These are phyloP conservation scores for Drosophila anomalata DNA, from an alignment of 2,888 invertebrate species.

Conservation along the genomic window DNA sequence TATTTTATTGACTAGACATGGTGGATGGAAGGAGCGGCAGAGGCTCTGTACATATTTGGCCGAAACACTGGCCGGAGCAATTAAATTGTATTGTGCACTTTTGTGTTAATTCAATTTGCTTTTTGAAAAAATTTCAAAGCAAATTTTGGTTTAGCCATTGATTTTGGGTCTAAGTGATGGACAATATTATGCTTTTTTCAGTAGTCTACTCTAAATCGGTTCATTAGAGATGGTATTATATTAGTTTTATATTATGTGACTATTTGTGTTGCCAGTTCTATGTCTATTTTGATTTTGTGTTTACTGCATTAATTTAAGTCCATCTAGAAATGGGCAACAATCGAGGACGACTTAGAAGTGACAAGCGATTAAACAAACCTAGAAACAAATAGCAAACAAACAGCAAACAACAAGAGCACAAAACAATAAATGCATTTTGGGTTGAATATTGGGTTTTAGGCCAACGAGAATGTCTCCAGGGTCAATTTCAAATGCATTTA, in stretches of 20 bases:
- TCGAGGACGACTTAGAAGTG: conserved; percentile 30
- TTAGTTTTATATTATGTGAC: no score
- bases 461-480: conserved; percentile 68
- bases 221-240: background rate
- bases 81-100: conserved; percentile 47
- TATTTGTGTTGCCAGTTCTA: no score
- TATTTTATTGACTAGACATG: conserved; percentile 70
- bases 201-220: background rate
- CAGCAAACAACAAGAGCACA: conserved; percentile 1
- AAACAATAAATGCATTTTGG: conserved; percentile 59
- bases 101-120: conserved; percentile 56
- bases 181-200: background rate
- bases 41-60: background rate
- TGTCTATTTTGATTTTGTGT: no score
- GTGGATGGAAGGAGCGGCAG: conserved; percentile 1
- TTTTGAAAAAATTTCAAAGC: conserved; percentile 41
- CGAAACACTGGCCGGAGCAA: conserved; percentile 33
- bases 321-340: conserved; percentile 10
- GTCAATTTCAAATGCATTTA: conserved; percentile 72
- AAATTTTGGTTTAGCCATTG: conserved; percentile 40
- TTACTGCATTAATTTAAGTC: conserved; percentile 1
- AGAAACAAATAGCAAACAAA: conserved; percentile 33
- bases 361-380: conserved; percentile 48
- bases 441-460: conserved; percentile 47
- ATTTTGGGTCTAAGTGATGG: conserved; percentile 19